Percentiles rank a stretch among this genome's conserved stretches.
These are phyloP conservation scores for Hirtodrosophila cameraria DNA, from an alignment of 2,888 invertebrate species.

Conservation along the genomic window DNA sequence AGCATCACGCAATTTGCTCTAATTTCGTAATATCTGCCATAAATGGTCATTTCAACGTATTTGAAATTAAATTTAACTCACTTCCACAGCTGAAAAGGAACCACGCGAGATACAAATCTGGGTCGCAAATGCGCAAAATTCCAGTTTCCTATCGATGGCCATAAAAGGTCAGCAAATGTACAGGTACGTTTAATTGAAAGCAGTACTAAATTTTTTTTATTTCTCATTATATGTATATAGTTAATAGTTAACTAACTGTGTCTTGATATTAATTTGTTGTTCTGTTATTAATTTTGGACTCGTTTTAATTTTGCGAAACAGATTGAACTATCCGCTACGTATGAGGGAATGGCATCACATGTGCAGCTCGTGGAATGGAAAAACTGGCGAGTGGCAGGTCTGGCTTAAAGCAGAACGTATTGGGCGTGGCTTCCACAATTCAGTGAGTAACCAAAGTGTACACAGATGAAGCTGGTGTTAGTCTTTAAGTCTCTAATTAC, in stretches of 20 bases:
- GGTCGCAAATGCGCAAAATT: constrained; percentile 91
- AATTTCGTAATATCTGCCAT: constrained; percentile 37
- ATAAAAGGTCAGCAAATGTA: constrained; percentile 93
- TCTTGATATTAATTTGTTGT: neutral
- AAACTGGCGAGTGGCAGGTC: constrained; percentile 95
- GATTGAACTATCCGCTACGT: constrained; percentile 88
- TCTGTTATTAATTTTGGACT: constrained; percentile 15
- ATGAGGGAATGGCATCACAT: constrained; percentile 93
- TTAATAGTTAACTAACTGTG: no score
- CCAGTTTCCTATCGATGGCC: constrained; percentile 92
- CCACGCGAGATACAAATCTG: constrained; percentile 90
- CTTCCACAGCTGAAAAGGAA: constrained; percentile 88
- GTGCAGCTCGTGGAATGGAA: constrained; percentile 94
- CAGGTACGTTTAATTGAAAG: constrained; percentile 84
- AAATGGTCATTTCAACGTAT: constrained; percentile 12
- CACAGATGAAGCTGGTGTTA: constrained; percentile 8
- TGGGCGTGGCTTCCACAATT: constrained; percentile 93
- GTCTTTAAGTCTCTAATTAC: constrained; percentile 35
- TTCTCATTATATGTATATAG: no score
- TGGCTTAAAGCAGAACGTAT: constrained; percentile 94
- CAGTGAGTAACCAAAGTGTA: constrained; percentile 86
- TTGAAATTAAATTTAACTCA: constrained; percentile 26
- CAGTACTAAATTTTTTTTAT: neutral
- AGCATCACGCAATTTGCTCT: constrained; percentile 36
- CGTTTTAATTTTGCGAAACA: constrained; percentile 56